Evolutionary conservation across 2,797 vertebrate species (phyloP), one percentile per base, ranked within the genome.

Genomic region (Hippopotamyrus pictus): DNA sequence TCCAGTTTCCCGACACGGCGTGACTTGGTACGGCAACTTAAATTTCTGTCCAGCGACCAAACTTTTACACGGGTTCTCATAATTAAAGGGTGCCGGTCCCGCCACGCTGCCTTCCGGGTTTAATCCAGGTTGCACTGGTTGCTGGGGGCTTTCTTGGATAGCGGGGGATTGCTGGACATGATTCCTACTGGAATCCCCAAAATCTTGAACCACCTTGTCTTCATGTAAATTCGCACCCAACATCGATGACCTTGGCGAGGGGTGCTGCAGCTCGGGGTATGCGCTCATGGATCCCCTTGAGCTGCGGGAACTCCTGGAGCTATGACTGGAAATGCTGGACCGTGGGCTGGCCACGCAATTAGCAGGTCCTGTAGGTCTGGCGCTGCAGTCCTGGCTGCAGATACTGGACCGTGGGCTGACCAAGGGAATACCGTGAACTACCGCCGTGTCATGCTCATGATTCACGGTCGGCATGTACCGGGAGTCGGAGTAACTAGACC

Each of bases 301-400:
- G 93, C 97, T 97, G 90, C 96, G 96, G 50, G 97, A 97, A 59
- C 97, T 97, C 54, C 96, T 95, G 59, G 97, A 98, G 92, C 97
- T 99, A 94, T 98, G 97, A 84, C 98, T 99, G 92, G 98, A 99
- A 94, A 98, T 97, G 94, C 98, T 99, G 91, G 98, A 98, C 89
- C 98, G 96, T 6, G 98, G 97, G 73, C 98, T 98, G 90, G 95
- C 94, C 93, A 96, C 96, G 88, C 95, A 95, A 92, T 94, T 95
- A 0, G 94, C 93, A 53, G 90, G 41, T 22, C 92, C 92, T 25
- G 94, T 95, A 17, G 91, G 85, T 87, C 96, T 92, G 0, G 94
- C 93, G 84, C 92, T 92, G 4, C 96, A 95, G 46, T 97, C 96
- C 91, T 96, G 96, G 92, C 96, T 95, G 92, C 97, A 96, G 90